A percentile compares a stretch with the other conserved stretches of the same genome.
Evolutionary conservation across 2,113 vertebrate genomes (phyloP).

Genomic region (Mormyrus lacerda): DNA sequence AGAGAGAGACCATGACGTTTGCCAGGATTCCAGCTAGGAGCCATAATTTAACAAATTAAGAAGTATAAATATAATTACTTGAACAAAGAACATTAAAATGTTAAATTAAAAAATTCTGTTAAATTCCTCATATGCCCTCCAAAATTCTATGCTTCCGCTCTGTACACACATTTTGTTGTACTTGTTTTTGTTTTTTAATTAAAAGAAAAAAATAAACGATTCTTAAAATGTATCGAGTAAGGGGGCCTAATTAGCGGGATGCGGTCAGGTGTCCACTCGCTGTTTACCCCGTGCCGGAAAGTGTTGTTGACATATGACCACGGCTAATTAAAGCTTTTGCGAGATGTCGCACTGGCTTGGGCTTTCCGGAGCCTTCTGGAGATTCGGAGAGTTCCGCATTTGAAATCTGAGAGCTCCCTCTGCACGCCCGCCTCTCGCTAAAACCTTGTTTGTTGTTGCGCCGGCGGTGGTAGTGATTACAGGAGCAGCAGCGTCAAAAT

Average conservation of each 20-base stretch:
- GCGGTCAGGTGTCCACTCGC: not conserved
- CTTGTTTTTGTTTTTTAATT: not conserved
- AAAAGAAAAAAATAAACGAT: not conserved
- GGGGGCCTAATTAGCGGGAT: not conserved
- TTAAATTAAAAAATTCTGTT: not conserved
- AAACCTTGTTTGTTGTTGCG: conserved; percentile 1
- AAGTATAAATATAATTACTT: conserved; percentile 7
- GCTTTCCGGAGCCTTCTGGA: not conserved
- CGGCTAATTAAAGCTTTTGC: not conserved
- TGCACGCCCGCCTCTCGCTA: not conserved
- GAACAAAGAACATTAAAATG: conserved; percentile 6
- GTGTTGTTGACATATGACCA: not conserved
- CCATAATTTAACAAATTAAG: not conserved
- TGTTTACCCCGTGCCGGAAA: not conserved
- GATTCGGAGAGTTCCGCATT: not conserved
- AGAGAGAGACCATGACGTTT: not conserved
- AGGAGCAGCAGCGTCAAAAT: not conserved
- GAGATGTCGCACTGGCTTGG: not conserved
- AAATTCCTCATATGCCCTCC: not conserved
- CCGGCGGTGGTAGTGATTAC: not conserved
- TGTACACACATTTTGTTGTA: not conserved
- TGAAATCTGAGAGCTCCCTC: not conserved
- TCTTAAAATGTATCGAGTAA: not conserved
- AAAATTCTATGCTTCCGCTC: not conserved
- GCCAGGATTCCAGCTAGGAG: not conserved